Conservation (phyloP, 2,888 invertebrate genomes). For the Bembecia ichneumoniformis region DNA sequence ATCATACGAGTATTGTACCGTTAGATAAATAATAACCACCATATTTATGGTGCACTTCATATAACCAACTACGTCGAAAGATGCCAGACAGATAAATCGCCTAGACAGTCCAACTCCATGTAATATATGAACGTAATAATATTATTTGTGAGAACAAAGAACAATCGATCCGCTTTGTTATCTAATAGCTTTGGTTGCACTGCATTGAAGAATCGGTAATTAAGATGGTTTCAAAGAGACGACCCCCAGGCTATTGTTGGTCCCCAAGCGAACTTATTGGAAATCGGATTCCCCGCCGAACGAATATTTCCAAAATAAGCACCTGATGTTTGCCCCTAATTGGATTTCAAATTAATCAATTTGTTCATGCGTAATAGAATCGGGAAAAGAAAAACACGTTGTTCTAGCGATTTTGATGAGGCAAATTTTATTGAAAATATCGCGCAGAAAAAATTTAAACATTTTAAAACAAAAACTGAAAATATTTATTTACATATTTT, state of each 20-base stretch:
- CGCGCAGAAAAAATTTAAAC: too few relatives aligned
- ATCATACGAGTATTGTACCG: too few relatives aligned
- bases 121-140: slow-evolving; percentile 2
- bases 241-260: slow-evolving; percentile 8
- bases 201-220: slow-evolving; percentile 39
- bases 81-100: neutral
- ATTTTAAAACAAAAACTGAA: too few relatives aligned
- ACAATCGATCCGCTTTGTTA: slow-evolving; percentile 42
- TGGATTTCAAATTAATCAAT: slow-evolving; percentile 7
- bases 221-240: slow-evolving; percentile 24
- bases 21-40: too few relatives aligned
- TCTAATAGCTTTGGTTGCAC: slow-evolving; percentile 32
- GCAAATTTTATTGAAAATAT: too few relatives aligned
- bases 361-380: neutral
- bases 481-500: too few relatives aligned
- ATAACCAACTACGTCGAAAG: neutral
- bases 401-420: too few relatives aligned
- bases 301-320: slow-evolving; percentile 13
- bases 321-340: slow-evolving; percentile 3
- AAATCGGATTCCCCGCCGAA: slow-evolving; percentile 28
- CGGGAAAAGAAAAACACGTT: too few relatives aligned
- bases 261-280: slow-evolving; percentile 17
- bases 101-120: neutral
- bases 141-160: slow-evolving; percentile 5
- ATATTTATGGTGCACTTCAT: neutral